Base-by-base conservation (phyloP, 64 coral and sea anemone genomes). In the Acropora tenuis region DNA sequence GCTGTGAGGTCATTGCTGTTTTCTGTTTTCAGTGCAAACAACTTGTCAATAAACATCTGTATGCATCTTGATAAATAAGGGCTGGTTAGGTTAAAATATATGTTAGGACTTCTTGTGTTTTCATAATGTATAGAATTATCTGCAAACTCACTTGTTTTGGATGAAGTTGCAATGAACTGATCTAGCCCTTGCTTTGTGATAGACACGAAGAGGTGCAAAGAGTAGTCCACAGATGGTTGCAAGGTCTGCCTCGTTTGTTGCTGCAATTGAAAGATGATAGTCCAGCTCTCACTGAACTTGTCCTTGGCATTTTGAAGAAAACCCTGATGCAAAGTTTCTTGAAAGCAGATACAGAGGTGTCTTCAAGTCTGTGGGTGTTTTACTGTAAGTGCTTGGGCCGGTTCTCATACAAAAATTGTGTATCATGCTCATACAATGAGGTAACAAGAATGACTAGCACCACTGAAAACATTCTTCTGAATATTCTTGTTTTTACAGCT, bases 301-400 rank as follows among this genome's bases (percentile, higher is more conserved):
- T 94, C 49, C 71, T 97, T 44, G 43, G 55, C 30, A 82, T 94
- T 46, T 50, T 97, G 76, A 87, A 63, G 19, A 86, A 90, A 30
- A 68, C 74, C 16, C 55, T 94, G 47, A 87, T 82, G 50, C 95
- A 94, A 73, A 12, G 53, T 41, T 11, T 47, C 50, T 41, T 41
- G 48, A 41, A 78, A 47, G 9, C 68, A 16, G 67, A 77, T 72
- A 48, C 3, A 67, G 79, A 61, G 1, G 15, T 88, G 0, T 50
- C 76, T 8, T 60, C 86, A 48, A 74, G 87, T 18, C 48, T 94
- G 18, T 78, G 57, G 3, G 49, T 65, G 47, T 96, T 93, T 52
- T 90, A 93, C 60, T 73, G 91, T 93, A 73, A 77, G 95, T 89
- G 69, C 66, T 48, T 3, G 8, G n/a, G n/a, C n/a, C n/a, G n/a